Base-by-base conservation (phyloP, 2,797 vertebrate genomes). In the Nothura maculosa region DNA sequence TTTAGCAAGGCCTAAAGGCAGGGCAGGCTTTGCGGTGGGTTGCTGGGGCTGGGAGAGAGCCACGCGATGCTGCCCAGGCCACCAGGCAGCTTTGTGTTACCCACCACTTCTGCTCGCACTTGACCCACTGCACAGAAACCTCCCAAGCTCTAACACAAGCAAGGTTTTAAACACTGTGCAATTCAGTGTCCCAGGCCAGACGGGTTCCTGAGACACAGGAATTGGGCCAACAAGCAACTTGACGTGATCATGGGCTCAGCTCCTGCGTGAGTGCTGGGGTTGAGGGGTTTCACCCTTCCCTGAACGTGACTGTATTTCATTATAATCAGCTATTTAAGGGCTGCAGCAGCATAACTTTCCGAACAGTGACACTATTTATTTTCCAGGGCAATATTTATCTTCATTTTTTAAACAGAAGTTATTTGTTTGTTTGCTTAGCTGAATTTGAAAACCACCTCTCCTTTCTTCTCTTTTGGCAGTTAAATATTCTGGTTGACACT, bases 401-500 rank as follows among this genome's bases (percentile, higher is more conserved):
- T 30, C 3, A 40, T 72, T 85, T 85, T 85, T 80, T 52, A 81
- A 85, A 50, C 13, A 14, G 16, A 58, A 63, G 19, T 6, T n/a
- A 55, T 48, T 73, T 62, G 3, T 60, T 87, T 10, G 12, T 66
- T 81, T 83, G 28, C 48, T 85, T 86, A 64, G 62, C 50, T 80
- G 50, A 45, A 43, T 89, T 47, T 92, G 68, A 77, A 95, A 94
- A 92, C 81, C 81, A 80, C 76, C 11, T 80, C 69, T 87, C 47
- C 36, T 92, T 79, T 87, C 38, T 78, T 72, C 76, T 79, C 60
- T 98, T 89, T 94, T 92, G 95, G 77, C 98, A 99, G 99, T 93
- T 99, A 57, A 99, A 99, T 97, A 99, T 99, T 96, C 98, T 99
- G 94, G 98, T 99, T 75, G 99, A 99, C 93, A 99, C 99, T 0